Percentiles rank a stretch among this genome's conserved stretches.
phyloP scores from a whole-genome alignment of 2,113 vertebrate species.

The Chaetura pelagica region DNA sequence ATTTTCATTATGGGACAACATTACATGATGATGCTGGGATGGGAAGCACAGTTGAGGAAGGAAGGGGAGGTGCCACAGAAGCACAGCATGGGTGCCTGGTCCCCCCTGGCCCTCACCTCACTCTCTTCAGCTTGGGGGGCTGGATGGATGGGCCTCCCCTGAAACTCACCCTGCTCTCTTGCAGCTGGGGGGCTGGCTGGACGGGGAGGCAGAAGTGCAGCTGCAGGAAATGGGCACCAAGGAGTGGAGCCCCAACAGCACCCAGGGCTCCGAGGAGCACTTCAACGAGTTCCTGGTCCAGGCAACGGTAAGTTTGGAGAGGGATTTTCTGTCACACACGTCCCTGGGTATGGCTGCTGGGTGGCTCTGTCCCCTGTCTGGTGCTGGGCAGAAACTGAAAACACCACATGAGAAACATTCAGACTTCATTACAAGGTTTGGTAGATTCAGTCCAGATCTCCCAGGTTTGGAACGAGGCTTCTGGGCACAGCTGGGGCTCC shows the following conservation, averaged over 20 bases:
- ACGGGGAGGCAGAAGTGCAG: constrained; percentile 78
- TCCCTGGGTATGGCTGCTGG: fast-evolving
- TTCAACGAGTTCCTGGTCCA: constrained; percentile 86
- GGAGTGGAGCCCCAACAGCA: constrained; percentile 69
- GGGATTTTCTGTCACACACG: not conserved
- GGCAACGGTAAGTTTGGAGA: constrained; percentile 81
- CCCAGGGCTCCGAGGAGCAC: constrained; percentile 71
- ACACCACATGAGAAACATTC: fast-evolving
- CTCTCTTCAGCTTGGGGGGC: constrained; percentile 59
- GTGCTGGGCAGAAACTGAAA: fast-evolving
- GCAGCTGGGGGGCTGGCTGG: constrained; percentile 89
- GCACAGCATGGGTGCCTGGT: fast-evolving
- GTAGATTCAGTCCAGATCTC: not conserved
- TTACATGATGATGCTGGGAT: not conserved
- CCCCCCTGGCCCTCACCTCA: fast-evolving
- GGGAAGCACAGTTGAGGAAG: not conserved
- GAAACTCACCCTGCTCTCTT: not conserved
- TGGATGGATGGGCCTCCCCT: constrained; percentile 51
- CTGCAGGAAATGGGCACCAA: constrained; percentile 77
- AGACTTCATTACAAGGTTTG: fast-evolving
- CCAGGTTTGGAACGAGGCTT: not conserved
- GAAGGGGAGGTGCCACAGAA: not conserved
- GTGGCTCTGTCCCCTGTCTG: not conserved
- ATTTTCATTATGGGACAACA: fast-evolving
- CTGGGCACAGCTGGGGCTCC: not conserved